phyloP scores from a whole-genome alignment of 2,113 vertebrate genomes.

The Astatotilapia flaviijosephi region DNA sequence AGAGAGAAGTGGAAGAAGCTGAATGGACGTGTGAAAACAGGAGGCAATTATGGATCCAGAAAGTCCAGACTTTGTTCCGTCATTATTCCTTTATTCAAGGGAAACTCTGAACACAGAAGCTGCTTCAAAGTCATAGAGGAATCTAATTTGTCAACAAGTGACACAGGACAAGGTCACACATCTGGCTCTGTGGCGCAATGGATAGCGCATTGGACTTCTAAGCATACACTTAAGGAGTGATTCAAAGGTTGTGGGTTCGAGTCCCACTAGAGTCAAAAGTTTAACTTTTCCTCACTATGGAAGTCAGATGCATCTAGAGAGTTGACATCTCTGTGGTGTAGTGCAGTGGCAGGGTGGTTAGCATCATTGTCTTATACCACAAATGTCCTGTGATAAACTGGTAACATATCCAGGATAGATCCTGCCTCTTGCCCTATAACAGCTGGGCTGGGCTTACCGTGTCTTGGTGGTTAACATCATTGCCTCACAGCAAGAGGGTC shows the following conservation, averaged over 20 bases:
- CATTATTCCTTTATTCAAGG: neutral
- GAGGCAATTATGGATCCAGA: neutral
- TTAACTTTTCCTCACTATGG: neutral
- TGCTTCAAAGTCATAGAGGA: neutral
- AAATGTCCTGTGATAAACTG: neutral
- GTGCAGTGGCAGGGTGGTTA: neutral
- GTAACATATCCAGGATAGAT: neutral
- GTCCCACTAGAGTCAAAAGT: neutral
- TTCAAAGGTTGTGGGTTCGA: neutral
- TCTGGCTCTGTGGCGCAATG: neutral
- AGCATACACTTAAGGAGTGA: neutral
- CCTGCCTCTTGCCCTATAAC: neutral
- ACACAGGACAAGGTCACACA: accelerated
- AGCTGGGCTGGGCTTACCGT: neutral
- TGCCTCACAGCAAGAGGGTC: neutral
- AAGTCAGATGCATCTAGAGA: neutral
- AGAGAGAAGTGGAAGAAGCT: neutral
- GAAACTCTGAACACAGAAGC: neutral
- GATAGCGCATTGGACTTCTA: neutral
- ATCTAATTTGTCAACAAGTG: neutral
- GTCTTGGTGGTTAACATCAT: neutral
- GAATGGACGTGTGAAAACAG: neutral
- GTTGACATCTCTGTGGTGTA: neutral
- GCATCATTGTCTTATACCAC: neutral
- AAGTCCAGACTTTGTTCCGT: accelerated